Percentiles rank a stretch among this genome's conserved stretches.
These are phyloP conservation scores for Scaptomyza tumidula DNA, from an alignment of 2,888 invertebrate genomes.

Conservation along the genomic window DNA sequence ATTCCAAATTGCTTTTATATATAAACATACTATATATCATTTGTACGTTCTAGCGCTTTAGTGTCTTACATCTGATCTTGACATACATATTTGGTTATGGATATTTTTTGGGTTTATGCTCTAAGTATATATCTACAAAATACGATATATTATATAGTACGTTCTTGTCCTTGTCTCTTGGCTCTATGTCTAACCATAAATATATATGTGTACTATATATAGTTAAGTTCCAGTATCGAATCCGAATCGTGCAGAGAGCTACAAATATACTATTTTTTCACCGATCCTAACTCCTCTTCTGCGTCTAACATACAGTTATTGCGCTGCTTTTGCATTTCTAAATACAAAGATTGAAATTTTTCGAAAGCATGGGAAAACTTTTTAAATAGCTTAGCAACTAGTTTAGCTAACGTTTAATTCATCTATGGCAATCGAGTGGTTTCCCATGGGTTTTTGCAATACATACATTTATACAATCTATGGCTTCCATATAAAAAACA, in stretches of 20 bases:
- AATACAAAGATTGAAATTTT: not conserved
- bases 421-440: slow-evolving; percentile 66
- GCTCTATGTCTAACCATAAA: no score
- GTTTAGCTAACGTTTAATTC: slow-evolving; percentile 53
- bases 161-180: slow-evolving; percentile 36
- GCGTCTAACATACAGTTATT: slow-evolving; percentile 74
- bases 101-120: slow-evolving; percentile 50
- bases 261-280: not conserved
- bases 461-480: slow-evolving; percentile 37
- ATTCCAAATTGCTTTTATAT: slow-evolving; percentile 34
- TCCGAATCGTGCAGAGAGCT: slow-evolving; percentile 26
- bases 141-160: slow-evolving; percentile 10
- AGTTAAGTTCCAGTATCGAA: slow-evolving; percentile 9
- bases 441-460: slow-evolving; percentile 63
- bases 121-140: slow-evolving; percentile 36
- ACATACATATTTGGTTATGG: slow-evolving; percentile 40
- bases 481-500: slow-evolving; percentile 62
- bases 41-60: slow-evolving; percentile 59
- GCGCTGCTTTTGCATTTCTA: slow-evolving; percentile 43
- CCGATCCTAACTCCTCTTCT: slow-evolving; percentile 43
- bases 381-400: slow-evolving; percentile 67
- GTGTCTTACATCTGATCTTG: slow-evolving; percentile 43
- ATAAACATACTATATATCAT: slow-evolving; percentile 13
- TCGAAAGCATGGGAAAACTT: slow-evolving; percentile 62
- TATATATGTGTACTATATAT: slow-evolving; percentile 19